These are phyloP conservation scores for Dynastes tityus DNA, from an alignment of 2,888 invertebrate species.

Conservation along the genomic window DNA sequence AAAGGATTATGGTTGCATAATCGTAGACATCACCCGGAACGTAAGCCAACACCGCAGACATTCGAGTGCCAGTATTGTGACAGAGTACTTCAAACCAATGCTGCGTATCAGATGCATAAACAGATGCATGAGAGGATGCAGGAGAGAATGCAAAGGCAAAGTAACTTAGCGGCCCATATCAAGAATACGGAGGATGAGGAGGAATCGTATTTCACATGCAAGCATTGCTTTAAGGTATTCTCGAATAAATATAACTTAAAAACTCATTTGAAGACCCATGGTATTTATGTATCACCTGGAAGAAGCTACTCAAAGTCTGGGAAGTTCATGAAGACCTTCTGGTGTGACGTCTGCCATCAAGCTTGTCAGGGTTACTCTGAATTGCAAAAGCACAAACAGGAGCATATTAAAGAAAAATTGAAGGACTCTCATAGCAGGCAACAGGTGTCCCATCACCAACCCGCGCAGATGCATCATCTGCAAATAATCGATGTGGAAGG, in stretches of 20 bases:
- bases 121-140: constrained; percentile 64
- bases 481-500: constrained; percentile 65
- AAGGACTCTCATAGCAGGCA: constrained; percentile 58
- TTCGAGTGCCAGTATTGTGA: constrained; percentile 64
- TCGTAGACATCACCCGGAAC: constrained; percentile 62
- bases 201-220: constrained; percentile 69
- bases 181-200: constrained; percentile 58
- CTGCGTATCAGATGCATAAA: constrained; percentile 64
- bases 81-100: constrained; percentile 63
- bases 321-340: constrained; percentile 67
- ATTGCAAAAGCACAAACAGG: constrained; percentile 74
- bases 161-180: not conserved
- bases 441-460: not conserved
- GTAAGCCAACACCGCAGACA: constrained; percentile 56
- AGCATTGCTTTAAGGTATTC: constrained; percentile 72
- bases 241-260: constrained; percentile 68
- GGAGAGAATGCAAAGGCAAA: constrained; percentile 33
- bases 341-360: constrained; percentile 79
- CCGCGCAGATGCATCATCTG: not conserved
- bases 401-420: constrained; percentile 65
- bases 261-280: constrained; percentile 72
- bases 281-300: constrained; percentile 65
- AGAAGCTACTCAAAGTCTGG: constrained; percentile 58
- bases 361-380: constrained; percentile 73
- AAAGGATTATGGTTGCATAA: constrained; percentile 66